Evolutionary conservation across 1,140 invertebrate species (phyloP), one percentile per base, ranked within the genome.

Genomic region (Bathynomus jamesi): DNA sequence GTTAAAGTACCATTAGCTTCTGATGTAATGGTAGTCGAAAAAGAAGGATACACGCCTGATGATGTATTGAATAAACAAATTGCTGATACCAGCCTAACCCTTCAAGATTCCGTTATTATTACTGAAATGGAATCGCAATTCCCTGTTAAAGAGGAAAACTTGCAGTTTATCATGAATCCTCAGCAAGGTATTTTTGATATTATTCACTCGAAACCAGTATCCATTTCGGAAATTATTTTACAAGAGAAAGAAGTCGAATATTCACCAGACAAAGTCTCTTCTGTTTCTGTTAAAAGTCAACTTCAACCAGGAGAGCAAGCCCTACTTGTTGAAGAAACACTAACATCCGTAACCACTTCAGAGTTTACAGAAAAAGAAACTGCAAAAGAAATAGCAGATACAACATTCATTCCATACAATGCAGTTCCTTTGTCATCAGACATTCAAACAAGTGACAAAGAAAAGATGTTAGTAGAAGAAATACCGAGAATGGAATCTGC

Each of bases 101-200:
- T 84, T n/a, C 86, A 83, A 75, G 87, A 91, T 81, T 84, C 87
- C 69, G 79, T 90, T 40, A 79, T 87, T 25, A 82, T 90, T 13
- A 53, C 67, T 29, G 75, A 76, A 71, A 71, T 63, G 5, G 63
- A 28, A 25, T 69, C 72, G 1, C 75, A 76, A 25, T 73, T 69
- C 25, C 65, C 61, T 27, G 46, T 69, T 8, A 46, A 61, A 63
- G 71, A 64, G 29, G 32, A 69, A 65, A 71, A 30, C 46, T 73
- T 65, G 7, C 21, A 24, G 31, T 61, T 62, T 27, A 69, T 60
- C 69, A 70, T 32, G 28, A 61, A 25, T 62, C 67, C 60, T 71
- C 70, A 67, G 65, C 68, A 73, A 63, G 70, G 75, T 64, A 73
- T 40, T 32, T 24, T 65, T 46, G 72, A 67, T 17, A 29, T 73